Base-by-base conservation (phyloP, 1,140 invertebrate genomes). In the Zaprionus vittiger region DNA sequence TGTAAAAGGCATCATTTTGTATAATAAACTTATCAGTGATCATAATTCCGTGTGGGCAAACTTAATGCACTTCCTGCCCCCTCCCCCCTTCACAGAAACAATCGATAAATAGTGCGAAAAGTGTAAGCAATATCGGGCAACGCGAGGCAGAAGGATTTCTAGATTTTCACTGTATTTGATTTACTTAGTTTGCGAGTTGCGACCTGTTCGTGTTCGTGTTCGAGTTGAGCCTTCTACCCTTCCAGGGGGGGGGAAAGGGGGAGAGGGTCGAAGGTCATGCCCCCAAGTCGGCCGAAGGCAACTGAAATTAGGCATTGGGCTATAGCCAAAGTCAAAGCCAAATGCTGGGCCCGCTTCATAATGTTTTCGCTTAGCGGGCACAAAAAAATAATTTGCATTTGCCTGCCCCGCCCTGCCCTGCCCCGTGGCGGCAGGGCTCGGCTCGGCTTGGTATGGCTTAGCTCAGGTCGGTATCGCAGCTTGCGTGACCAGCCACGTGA, bases 401-500 rank as follows among this genome's bases (percentile, higher is more conserved):
- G 12, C 26, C 37, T 24, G 47, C 2, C 17, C 6, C 2, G 20
- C 7, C 20, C 15, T 6, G 20, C 7, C 20, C 15, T 6, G 17
- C 11, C 47, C 2, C 20, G 4, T 2, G 11, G 11, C 20, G 20
- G n/a, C 41, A 5, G 17, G 9, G 20, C 20, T 49, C 47, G 17
- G 3, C 17, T 9, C 9, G 9, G 47, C 7, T 22, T 6, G 17
- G 47, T 49, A 11, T n/a, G 9, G 47, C 17, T 49, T 6, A 41
- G 38, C 17, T 24, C 49, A 26, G 56, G 12, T 31, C n/a, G 24
- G 11, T 61, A 34, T 14, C 54, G 44, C 61, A 20, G 17, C 52
- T 73, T 77, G 74, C 74, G 74, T 77, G 74, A 77, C 74, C 69
- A 73, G 63, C 70, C 69, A 73, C 63, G 63, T 77, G 63, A 67